Evolutionary conservation across 2,888 invertebrate genomes (phyloP).

Genomic region (Tethea ocularis): DNA sequence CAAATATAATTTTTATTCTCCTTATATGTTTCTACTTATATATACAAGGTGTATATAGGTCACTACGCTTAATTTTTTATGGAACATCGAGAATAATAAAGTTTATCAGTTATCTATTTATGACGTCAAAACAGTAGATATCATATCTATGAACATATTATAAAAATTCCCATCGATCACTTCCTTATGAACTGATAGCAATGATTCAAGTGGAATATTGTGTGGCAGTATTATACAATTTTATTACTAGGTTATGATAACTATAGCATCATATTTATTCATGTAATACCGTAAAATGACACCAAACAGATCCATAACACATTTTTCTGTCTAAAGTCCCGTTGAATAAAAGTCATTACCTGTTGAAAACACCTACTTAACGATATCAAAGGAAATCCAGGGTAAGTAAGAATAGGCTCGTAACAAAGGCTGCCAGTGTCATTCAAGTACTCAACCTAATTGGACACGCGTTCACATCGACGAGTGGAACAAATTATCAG

Average conservation of each 20-base stretch:
- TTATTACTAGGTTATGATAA: too few species aligned
- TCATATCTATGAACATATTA: too few species aligned
- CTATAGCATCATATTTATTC: background rate
- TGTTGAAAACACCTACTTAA: conserved; percentile 8
- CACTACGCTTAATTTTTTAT: too few species aligned
- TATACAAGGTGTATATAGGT: too few species aligned
- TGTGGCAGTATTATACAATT: background rate
- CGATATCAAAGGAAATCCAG: conserved; percentile 7
- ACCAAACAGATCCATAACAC: background rate
- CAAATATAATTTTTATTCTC: too few species aligned
- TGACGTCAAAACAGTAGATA: too few species aligned
- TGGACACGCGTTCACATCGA: conserved; percentile 15
- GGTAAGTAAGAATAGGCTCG: conserved; percentile 7
- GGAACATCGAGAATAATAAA: too few species aligned
- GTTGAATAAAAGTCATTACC: conserved; percentile 6
- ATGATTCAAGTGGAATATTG: background rate
- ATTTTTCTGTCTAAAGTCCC: background rate
- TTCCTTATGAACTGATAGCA: background rate
- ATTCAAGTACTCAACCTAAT: conserved; percentile 28
- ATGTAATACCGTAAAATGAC: background rate
- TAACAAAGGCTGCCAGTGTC: conserved; percentile 11
- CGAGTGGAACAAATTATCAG: conserved; percentile 16
- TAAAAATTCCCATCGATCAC: background rate
- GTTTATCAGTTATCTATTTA: background rate
- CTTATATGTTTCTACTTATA: too few species aligned